Evolutionary conservation across 2,797 vertebrate genomes (phyloP).

Genomic region (Mycteria americana): DNA sequence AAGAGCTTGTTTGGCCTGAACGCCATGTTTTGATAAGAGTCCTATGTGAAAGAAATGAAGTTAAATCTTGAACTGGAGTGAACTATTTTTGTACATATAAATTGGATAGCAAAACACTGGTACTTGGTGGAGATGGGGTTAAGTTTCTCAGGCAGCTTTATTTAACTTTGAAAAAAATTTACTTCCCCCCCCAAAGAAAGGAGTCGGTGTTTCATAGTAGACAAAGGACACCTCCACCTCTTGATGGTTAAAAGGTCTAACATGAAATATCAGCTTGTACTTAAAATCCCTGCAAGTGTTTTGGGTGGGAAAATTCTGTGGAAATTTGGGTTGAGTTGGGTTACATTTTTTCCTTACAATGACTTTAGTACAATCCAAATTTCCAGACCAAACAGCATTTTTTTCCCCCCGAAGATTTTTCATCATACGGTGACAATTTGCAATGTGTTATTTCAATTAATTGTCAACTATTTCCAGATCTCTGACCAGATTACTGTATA

Average conservation of each 20-base stretch:
- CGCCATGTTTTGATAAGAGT: neutral
- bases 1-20: neutral
- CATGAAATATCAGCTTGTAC: neutral
- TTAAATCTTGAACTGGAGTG: neutral
- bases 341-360: slow-evolving; percentile 67
- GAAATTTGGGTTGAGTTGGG: slow-evolving; percentile 59
- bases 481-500: slow-evolving; percentile 50
- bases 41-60: neutral
- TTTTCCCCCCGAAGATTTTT: slow-evolving; percentile 52
- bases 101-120: neutral
- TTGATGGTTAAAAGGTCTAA: neutral
- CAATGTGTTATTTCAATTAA: slow-evolving; percentile 71
- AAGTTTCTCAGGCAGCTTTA: slow-evolving; percentile 7
- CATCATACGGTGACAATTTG: slow-evolving; percentile 70
- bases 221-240: neutral
- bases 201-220: neutral
- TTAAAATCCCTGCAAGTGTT: slow-evolving; percentile 14
- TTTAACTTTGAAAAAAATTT: neutral
- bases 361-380: slow-evolving; percentile 67
- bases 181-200: neutral
- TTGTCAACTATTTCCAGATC: slow-evolving; percentile 72
- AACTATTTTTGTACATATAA: neutral
- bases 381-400: slow-evolving; percentile 69
- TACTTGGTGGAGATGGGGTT: neutral
- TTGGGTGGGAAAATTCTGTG: slow-evolving; percentile 60